Percentiles rank a stretch among this genome's conserved stretches.
Conservation (phyloP, 2,888 invertebrate genomes). For the Achlya flavicornis region DNA sequence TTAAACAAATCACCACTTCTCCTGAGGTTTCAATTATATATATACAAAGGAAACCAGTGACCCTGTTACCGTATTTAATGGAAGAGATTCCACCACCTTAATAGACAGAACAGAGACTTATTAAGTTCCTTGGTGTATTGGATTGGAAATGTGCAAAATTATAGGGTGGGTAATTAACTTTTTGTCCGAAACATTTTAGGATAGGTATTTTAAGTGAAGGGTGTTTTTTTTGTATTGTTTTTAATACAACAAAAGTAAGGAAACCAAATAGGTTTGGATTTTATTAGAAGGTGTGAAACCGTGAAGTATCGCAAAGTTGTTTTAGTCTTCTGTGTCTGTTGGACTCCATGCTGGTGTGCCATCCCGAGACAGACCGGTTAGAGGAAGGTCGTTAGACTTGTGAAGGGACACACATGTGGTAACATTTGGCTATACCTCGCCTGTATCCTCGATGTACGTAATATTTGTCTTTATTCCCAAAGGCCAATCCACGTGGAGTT, state of each 20-base stretch:
- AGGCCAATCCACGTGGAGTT: slow-evolving; percentile 98
- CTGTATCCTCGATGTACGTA: slow-evolving; percentile 95
- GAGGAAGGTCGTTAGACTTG: slow-evolving; percentile 82
- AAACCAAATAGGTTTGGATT: slow-evolving; percentile 51
- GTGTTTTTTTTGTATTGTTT: neutral
- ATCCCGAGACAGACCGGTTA: slow-evolving; percentile 81
- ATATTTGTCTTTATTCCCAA: slow-evolving; percentile 97
- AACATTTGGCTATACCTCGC: slow-evolving; percentile 90
- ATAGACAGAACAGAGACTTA: slow-evolving; percentile 65
- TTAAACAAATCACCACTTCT: slow-evolving; percentile 69
- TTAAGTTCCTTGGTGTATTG: slow-evolving; percentile 55
- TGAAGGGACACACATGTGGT: slow-evolving; percentile 77
- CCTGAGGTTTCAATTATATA: slow-evolving; percentile 54
- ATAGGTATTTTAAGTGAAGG: slow-evolving; percentile 2
- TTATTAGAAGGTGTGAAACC: slow-evolving; percentile 68
- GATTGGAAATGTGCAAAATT: slow-evolving; percentile 57
- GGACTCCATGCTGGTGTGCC: slow-evolving; percentile 81
- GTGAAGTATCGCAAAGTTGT: slow-evolving; percentile 59
- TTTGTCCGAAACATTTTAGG: neutral
- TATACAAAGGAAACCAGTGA: slow-evolving; percentile 70
- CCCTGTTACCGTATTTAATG: slow-evolving; percentile 73
- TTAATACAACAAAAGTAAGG: slow-evolving; percentile 36
- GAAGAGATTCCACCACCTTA: slow-evolving; percentile 79
- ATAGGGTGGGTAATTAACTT: neutral
- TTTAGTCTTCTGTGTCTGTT: slow-evolving; percentile 70